Evolutionary conservation across 2,888 invertebrate species (phyloP).

Genomic region (Sarcophaga rosellei): DNA sequence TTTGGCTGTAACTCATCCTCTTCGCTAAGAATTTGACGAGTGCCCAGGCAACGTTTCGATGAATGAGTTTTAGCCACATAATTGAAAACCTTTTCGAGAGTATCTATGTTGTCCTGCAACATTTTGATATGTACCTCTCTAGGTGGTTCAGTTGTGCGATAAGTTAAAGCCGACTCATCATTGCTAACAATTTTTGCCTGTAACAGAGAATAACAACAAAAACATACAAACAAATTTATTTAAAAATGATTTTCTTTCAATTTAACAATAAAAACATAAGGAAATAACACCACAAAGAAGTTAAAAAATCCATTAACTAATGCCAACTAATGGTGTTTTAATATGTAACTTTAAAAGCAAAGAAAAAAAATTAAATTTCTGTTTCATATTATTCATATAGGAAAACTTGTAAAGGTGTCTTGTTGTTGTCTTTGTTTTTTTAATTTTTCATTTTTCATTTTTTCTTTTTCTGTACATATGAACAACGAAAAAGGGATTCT

Average conservation of each 20-base stretch:
- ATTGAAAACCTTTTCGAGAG: slow-evolving; percentile 91
- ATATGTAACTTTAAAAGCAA: neutral
- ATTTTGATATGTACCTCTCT: slow-evolving; percentile 87
- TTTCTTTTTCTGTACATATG: neutral
- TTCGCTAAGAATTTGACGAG: slow-evolving; percentile 93
- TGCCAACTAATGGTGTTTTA: neutral
- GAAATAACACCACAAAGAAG: neutral
- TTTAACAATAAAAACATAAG: neutral
- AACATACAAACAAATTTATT: neutral
- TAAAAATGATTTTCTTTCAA: neutral
- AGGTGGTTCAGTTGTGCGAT: slow-evolving; percentile 87
- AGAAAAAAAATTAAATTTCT: neutral
- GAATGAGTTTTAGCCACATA: slow-evolving; percentile 89
- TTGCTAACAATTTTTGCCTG: slow-evolving; percentile 87
- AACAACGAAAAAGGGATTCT: slow-evolving; percentile 12
- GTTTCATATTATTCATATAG: neutral
- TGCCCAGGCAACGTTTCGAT: slow-evolving; percentile 91
- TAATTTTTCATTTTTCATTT: neutral
- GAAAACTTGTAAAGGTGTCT: slow-evolving; percentile 55
- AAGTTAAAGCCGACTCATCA: slow-evolving; percentile 86
- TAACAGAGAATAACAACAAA: too few relatives aligned
- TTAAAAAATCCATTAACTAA: neutral
- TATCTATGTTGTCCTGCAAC: slow-evolving; percentile 89
- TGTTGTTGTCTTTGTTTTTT: neutral
- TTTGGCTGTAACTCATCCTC: slow-evolving; percentile 97